A percentile compares a stretch with the other conserved stretches of the same genome.
These are phyloP conservation scores for Drosophila fulvimacula DNA, from an alignment of 2,888 invertebrate species.

Conservation along the genomic window DNA sequence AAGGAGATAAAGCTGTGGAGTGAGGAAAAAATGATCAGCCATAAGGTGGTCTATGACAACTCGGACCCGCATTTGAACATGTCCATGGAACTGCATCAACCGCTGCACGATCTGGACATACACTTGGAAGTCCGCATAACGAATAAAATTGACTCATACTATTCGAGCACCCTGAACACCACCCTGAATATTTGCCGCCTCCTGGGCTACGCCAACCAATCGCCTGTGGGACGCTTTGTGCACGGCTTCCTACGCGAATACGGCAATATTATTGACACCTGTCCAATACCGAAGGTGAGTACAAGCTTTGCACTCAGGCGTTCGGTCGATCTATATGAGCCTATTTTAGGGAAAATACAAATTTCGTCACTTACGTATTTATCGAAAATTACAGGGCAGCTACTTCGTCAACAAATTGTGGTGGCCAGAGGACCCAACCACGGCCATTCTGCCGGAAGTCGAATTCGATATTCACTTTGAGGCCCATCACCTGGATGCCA, in stretches of 20 bases:
- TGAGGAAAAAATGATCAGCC: conserved; percentile 76
- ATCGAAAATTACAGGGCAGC: conserved; percentile 78
- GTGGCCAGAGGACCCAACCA: conserved; percentile 82
- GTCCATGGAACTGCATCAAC: conserved; percentile 77
- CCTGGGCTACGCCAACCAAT: conserved; percentile 66
- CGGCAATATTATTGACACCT: conserved; percentile 75
- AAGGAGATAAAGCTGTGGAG: conserved; percentile 81
- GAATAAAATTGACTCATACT: conserved; percentile 73
- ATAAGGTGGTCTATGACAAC: conserved; percentile 73
- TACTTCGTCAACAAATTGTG: conserved; percentile 81
- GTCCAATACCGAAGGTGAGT: conserved; percentile 81
- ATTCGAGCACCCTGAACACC: conserved; percentile 71
- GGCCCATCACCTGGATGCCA: conserved; percentile 71
- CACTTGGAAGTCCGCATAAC: conserved; percentile 67
- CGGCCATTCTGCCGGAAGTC: conserved; percentile 75
- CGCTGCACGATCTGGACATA: conserved; percentile 72
- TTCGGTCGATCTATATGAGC: conserved; percentile 4
- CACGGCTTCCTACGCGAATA: conserved; percentile 73
- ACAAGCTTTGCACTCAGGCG: background rate
- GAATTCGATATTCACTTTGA: conserved; percentile 72
- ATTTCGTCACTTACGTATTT: conserved; percentile 53
- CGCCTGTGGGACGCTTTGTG: conserved; percentile 78
- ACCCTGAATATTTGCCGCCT: conserved; percentile 80
- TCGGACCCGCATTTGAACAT: conserved; percentile 81
- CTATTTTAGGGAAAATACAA: conserved; percentile 57